Percentiles rank a stretch among this genome's conserved stretches.
Evolutionary conservation across 2,113 vertebrate genomes (phyloP).

Genomic region (Lampris incognitus): DNA sequence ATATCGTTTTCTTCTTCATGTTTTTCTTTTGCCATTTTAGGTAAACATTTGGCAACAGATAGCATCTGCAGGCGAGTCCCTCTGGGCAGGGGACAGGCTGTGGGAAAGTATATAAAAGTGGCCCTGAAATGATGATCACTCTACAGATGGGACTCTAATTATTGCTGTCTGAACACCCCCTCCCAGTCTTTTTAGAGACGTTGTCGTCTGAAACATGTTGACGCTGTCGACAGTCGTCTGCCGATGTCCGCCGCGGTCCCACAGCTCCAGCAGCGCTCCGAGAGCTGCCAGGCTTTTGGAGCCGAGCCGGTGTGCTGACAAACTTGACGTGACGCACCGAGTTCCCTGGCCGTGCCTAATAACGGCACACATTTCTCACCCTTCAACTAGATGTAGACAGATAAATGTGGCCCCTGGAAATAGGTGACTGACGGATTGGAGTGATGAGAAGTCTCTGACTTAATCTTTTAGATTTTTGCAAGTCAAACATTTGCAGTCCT

Average conservation of each 20-base stretch:
- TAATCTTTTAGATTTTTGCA: background rate
- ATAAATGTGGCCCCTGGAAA: constrained; percentile 34
- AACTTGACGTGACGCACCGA: constrained; percentile 29
- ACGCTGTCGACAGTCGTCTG: constrained; percentile 45
- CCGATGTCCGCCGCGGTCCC: constrained; percentile 26
- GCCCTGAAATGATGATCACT: constrained; percentile 76
- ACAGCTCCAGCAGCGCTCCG: constrained; percentile 16
- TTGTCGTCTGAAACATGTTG: constrained; percentile 45
- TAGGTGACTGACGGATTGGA: constrained; percentile 1
- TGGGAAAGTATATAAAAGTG: constrained; percentile 85
- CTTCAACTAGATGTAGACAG: constrained; percentile 33
- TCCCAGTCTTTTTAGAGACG: constrained; percentile 66
- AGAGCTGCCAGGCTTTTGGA: constrained; percentile 7
- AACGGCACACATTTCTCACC: constrained; percentile 24
- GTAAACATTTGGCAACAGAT: constrained; percentile 79
- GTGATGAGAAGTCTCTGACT: constrained; percentile 12
- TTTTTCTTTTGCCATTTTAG: constrained; percentile 61
- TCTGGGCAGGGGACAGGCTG: constrained; percentile 76
- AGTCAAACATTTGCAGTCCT: background rate
- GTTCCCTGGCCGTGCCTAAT: constrained; percentile 5
- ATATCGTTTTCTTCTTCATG: constrained; percentile 37
- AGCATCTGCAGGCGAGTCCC: constrained; percentile 74
- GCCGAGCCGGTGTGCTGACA: constrained; percentile 12
- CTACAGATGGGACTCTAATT: constrained; percentile 80
- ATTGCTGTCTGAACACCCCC: constrained; percentile 75